Base-by-base conservation (phyloP, 92 coral and sea anemone genomes). In the Actinostola sp. region DNA sequence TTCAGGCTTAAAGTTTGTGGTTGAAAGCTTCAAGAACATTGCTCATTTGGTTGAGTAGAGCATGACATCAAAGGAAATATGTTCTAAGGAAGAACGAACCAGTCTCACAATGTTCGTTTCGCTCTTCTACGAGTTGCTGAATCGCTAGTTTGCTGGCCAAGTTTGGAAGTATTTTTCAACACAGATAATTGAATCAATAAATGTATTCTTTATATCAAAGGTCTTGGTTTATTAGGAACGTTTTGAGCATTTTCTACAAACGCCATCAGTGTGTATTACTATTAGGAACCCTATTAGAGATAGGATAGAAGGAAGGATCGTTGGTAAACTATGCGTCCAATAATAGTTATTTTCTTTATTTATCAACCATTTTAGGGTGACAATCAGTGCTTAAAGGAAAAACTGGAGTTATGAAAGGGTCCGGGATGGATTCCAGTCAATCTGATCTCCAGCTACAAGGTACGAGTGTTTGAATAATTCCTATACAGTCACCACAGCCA, bases 371-470 rank as follows among this genome's bases (percentile, higher is more conserved):
- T 75, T 43, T 24, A 75, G 81, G 81, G 81, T 75, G 73, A 75
- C 72, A 42, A 49, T 3, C 38, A 33, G 33, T 33, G 35, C 25
- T 44, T 14, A 33, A 58, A 41, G 8, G 20, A 1, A 25, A 20
- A 38, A 56, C 56, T 73, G 49, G 70, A 58, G 63, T 55, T 43
- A 26, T 29, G 42, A 19, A 63, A 75, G 81, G 55, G 55, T 48
- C 57, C 68, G 43, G 24, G 39, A 75, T 75, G 81, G 81, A 75
- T 50, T 30, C 81, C 19, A 41, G 20, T 38, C 81, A 50, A n/a
- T 46, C 81, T 51, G 81, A 75, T 50, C 54, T 52, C 38, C 81
- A 75, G 50, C 41, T 46, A 2, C 81, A 75, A 75, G 81, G 81
- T 75, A 75, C 28, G 60, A 55, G 4, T n/a, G 24, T 3, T 23